A percentile compares a stretch with the other conserved stretches of the same genome.
phyloP scores from a whole-genome alignment of 2,888 invertebrate genomes.

The Cryptus armator region DNA sequence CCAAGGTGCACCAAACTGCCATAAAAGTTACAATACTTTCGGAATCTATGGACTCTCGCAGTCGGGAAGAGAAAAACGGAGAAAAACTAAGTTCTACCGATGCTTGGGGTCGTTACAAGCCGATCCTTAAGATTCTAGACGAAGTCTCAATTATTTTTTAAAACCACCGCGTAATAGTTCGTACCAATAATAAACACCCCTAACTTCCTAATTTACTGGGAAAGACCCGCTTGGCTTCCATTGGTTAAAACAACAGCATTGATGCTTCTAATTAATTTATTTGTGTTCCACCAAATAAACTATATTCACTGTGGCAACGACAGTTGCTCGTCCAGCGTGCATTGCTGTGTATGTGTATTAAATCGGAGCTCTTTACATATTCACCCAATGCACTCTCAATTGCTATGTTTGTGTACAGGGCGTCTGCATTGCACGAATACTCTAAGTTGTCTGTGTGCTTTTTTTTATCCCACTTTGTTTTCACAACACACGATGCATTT shows the following conservation, averaged over 20 bases:
- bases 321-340: too few relatives aligned
- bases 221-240: too few relatives aligned
- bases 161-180: neutral
- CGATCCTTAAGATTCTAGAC: neutral
- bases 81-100: constrained; percentile 15
- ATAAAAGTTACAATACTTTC: constrained; percentile 52
- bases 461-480: constrained; percentile 1
- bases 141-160: neutral
- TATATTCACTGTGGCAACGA: too few relatives aligned
- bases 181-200: neutral
- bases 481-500: neutral
- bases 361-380: too few relatives aligned
- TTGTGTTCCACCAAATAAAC: too few relatives aligned
- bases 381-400: too few relatives aligned
- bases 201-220: neutral
- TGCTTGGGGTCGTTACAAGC: constrained; percentile 8
- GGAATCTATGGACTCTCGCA: constrained; percentile 37
- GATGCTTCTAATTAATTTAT: too few relatives aligned
- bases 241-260: too few relatives aligned
- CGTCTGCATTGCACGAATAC: neutral
- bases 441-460: neutral
- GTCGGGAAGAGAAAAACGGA: constrained; percentile 6
- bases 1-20: constrained; percentile 34
- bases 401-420: neutral
- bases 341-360: too few relatives aligned